Conservation (phyloP, 2,888 invertebrate genomes). For the Agriotes lineatus region DNA sequence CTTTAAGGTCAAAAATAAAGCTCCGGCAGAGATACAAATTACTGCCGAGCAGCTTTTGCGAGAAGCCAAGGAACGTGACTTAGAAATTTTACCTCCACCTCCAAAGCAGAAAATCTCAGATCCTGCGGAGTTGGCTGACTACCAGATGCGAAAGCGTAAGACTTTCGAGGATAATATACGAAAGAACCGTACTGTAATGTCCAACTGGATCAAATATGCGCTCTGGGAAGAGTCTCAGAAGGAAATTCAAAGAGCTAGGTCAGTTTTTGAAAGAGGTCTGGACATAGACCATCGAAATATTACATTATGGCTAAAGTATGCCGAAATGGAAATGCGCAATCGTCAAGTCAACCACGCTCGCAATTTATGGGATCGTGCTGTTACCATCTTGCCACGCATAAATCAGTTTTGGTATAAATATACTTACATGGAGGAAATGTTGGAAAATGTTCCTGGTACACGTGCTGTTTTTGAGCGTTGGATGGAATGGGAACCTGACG, state of each 20-base stretch:
- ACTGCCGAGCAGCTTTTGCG: constrained; percentile 98
- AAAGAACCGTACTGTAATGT: constrained; percentile 95
- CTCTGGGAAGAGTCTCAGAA: constrained; percentile 99
- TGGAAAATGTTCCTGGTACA: constrained; percentile 94
- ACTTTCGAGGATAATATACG: constrained; percentile 97
- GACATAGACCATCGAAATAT: constrained; percentile 98
- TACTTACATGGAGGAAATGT: constrained; percentile 99
- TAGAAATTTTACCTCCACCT: constrained; percentile 97
- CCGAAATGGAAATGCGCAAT: constrained; percentile 99
- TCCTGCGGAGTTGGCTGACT: constrained; percentile 96
- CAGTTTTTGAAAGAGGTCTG: constrained; percentile 96
- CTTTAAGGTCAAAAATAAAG: constrained; percentile 97
- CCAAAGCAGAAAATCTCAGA: constrained; percentile 99
- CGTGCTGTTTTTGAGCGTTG: constrained; percentile 96
- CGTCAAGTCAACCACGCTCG: constrained; percentile 97
- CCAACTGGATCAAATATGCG: constrained; percentile 99
- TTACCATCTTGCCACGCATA: constrained; percentile 94
- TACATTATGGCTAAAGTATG: constrained; percentile 97
- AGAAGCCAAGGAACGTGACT: constrained; percentile 98
- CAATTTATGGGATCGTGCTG: constrained; percentile 98
- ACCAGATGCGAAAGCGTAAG: constrained; percentile 95
- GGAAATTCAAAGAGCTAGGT: constrained; percentile 90
- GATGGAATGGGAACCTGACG: constrained; percentile 99
- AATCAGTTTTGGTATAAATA: constrained; percentile 99
- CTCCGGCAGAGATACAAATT: constrained; percentile 98